Percentiles rank a stretch among this genome's conserved stretches.
phyloP scores from a whole-genome alignment of 2,113 vertebrate genomes.

The Gobius niger region DNA sequence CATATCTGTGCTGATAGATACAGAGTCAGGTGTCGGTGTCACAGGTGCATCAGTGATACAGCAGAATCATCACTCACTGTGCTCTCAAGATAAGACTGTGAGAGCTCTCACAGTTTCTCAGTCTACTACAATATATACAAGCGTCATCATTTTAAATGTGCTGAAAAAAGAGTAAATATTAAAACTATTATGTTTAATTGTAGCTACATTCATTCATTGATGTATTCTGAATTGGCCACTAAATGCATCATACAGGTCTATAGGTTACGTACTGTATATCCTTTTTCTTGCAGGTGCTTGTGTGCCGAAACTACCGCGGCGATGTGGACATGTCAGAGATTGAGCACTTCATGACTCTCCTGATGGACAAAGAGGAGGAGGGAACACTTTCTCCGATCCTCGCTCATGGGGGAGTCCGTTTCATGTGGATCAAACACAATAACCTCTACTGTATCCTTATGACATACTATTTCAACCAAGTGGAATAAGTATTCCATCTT shows the following conservation, averaged over 20 bases:
- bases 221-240: background rate
- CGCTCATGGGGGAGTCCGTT: slow-evolving; percentile 93
- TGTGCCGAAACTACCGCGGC: slow-evolving; percentile 94
- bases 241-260: background rate
- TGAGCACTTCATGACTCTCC: slow-evolving; percentile 97
- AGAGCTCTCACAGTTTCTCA: background rate
- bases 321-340: slow-evolving; percentile 99
- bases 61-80: background rate
- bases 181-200: too few species aligned
- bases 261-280: background rate
- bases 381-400: slow-evolving; percentile 93
- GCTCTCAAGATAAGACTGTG: background rate
- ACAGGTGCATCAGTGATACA: background rate
- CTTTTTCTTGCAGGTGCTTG: slow-evolving; percentile 82
- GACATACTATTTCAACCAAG: background rate
- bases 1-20: background rate
- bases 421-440: slow-evolving; percentile 99
- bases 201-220: background rate
- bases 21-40: background rate
- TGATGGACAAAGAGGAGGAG: slow-evolving; percentile 99
- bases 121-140: background rate
- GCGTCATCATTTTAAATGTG: background rate
- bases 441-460: slow-evolving; percentile 94
- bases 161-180: background rate
- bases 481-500: background rate